phyloP scores from a whole-genome alignment of 2,113 vertebrate species.

The Notarius quadriscutis region DNA sequence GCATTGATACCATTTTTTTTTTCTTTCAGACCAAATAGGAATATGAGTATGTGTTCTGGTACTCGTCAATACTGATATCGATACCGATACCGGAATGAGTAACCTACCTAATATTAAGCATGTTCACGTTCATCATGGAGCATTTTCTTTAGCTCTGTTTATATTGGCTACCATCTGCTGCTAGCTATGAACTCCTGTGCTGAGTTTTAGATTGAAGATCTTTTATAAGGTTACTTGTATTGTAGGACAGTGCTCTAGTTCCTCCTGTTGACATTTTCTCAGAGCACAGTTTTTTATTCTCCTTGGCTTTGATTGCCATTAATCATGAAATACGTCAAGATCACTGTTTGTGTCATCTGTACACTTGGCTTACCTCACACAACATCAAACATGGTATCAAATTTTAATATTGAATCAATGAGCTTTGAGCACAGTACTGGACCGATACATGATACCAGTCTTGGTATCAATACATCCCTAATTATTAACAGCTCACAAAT shows the following conservation, averaged over 20 bases:
- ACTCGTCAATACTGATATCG: not conserved
- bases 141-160: not conserved
- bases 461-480: constrained; percentile 19
- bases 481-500: not conserved
- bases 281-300: not conserved
- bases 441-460: not conserved
- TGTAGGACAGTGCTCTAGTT: not conserved
- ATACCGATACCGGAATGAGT: not conserved
- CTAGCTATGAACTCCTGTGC: not conserved
- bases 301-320: not conserved
- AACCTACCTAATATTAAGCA: not conserved
- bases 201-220: not conserved
- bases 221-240: not conserved
- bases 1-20: not conserved
- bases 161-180: not conserved
- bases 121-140: not conserved
- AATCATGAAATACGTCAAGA: not conserved
- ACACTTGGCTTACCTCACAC: not conserved
- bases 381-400: not conserved
- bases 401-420: not conserved
- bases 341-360: not conserved
- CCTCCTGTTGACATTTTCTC: not conserved
- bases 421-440: not conserved
- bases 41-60: not conserved
- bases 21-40: not conserved